Evolutionary conservation across 1,140 invertebrate genomes (phyloP).

Genomic region (Copidosoma floridanum): DNA sequence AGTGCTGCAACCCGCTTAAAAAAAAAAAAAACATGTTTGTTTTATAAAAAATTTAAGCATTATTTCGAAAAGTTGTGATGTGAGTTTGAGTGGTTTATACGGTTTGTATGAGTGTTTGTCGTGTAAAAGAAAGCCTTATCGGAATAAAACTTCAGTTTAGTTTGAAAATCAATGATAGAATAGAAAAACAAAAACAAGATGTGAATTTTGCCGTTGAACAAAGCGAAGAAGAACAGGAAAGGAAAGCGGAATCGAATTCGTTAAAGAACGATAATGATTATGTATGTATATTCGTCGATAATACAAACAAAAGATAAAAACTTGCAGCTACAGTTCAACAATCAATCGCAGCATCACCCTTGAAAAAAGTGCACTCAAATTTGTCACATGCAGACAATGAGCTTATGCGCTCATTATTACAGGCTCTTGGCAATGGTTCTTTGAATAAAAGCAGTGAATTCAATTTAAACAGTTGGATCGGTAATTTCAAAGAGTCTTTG

Average conservation of each 20-base stretch:
- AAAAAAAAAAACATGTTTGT: neutral
- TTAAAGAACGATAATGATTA: neutral
- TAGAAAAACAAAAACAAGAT: neutral
- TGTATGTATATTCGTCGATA: neutral
- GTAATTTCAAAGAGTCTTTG: neutral
- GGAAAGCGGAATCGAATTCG: neutral
- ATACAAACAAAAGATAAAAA: neutral
- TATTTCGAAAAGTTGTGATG: neutral
- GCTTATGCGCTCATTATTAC: neutral
- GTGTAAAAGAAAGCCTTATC: neutral
- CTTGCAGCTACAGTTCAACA: neutral
- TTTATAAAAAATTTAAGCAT: neutral
- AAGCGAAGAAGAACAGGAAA: neutral
- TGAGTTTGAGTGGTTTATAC: neutral
- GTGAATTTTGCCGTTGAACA: neutral
- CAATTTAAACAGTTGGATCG: neutral
- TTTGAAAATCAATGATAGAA: neutral
- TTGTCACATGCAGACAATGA: neutral
- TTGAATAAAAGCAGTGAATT: too few species aligned
- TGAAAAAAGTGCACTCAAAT: neutral
- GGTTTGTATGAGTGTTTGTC: neutral
- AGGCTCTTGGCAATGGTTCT: neutral
- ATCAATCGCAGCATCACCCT: neutral
- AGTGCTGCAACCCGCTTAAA: neutral
- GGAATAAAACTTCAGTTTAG: neutral